Percentiles rank a stretch among this genome's conserved stretches.
Conservation (phyloP, 2,113 vertebrate genomes). For the Phaethornis superciliosus region DNA sequence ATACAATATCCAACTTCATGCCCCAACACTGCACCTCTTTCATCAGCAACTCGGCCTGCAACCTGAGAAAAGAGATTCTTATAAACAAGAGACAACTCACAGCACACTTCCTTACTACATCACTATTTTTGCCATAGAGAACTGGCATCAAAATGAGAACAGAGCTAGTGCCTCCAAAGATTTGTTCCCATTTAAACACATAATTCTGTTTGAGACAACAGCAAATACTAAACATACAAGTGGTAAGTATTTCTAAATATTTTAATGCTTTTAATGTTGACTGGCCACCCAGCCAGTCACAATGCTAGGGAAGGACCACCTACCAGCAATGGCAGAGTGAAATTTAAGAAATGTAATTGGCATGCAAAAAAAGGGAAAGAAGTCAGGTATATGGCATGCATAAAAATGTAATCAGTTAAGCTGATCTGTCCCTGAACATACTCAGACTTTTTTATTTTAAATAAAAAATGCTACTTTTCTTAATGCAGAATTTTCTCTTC, state of each 20-base stretch:
- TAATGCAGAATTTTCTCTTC: neutral
- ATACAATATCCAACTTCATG: slow-evolving; percentile 98
- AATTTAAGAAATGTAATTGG: neutral
- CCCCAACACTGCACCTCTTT: slow-evolving; percentile 90
- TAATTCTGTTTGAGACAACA: neutral
- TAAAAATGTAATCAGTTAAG: neutral
- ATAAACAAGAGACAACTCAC: neutral
- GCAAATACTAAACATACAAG: neutral
- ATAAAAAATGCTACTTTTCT: neutral
- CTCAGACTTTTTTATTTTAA: neutral
- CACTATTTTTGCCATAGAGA: neutral
- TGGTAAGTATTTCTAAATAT: neutral
- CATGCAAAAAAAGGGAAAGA: neutral
- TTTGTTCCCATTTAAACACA: neutral
- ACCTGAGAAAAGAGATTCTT: slow-evolving; percentile 77
- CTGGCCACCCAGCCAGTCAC: neutral
- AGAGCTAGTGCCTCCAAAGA: neutral
- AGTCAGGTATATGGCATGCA: neutral
- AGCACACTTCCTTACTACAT: neutral
- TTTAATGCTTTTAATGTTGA: too few species aligned
- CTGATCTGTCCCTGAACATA: neutral
- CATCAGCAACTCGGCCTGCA: slow-evolving; percentile 92
- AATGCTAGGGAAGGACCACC: neutral
- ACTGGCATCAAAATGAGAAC: neutral
- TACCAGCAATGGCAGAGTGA: neutral